Base-by-base conservation (phyloP, 2,888 invertebrate genomes). In the Torymus texanus region DNA sequence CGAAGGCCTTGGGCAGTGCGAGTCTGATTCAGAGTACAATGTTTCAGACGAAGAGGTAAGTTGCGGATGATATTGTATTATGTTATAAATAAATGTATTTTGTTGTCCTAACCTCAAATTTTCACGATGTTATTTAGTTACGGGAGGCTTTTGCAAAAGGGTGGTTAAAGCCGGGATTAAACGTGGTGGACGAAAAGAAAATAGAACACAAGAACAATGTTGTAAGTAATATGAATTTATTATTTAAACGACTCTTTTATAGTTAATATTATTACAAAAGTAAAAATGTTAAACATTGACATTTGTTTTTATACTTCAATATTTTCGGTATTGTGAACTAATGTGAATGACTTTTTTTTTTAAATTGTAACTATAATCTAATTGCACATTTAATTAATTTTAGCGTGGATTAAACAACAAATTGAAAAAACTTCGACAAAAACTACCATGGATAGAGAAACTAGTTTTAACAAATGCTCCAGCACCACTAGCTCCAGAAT, bases 71-170 rank as follows among this genome's bases (percentile, higher is more conserved):
- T 29, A 21, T 24, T 24, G 21, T 41, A 21, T 12, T 12, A 56
- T 13, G 18, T 67, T n/a, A 11, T 51, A 24, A 13, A 50, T n/a
- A 21, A 62, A 55, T 80, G 4, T 29, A 29, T 29, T 29, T 29
- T 29, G 21, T 58, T n/a, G 29, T 74, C 74, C 79, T 85, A 86
- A 87, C 86, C 85, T 85, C 61, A 68, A 81, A 81, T 82, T 83
- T 71, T 87, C 83, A 87, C 84, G 84, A n/a, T 86, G 85, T 63
- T 76, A 68, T 82, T 81, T 87, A 98, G 97, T 91, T 98, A 75
- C 97, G 97, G 94, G 95, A 95, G 88, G 97, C 98, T 0, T 97
- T 97, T 89, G 94, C 94, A 0, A 93, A 94, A 85, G 98, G 98
- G 0, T 92, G 95, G 74, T 87, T 98, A 0, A 96, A 97, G 88